These are phyloP conservation scores for Nemurella pictetii DNA, from an alignment of 2,888 invertebrate species.

Conservation along the genomic window DNA sequence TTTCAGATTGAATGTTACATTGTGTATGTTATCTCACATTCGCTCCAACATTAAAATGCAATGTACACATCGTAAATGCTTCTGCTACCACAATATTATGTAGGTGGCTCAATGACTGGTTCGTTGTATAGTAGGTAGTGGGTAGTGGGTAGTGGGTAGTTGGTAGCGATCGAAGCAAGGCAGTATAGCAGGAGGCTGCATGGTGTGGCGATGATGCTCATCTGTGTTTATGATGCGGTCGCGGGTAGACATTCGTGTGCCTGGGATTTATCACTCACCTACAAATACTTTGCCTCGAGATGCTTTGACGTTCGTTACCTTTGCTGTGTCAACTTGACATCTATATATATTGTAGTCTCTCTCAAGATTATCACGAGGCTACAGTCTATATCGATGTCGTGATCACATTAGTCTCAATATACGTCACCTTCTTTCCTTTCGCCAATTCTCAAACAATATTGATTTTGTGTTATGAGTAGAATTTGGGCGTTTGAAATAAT, in stretches of 20 bases:
- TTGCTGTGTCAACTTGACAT: background rate
- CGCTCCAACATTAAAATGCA: background rate
- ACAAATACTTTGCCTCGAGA: background rate
- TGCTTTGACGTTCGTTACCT: background rate
- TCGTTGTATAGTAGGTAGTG: too few species aligned
- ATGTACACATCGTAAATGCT: background rate
- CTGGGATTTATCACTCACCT: background rate
- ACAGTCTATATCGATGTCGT: background rate
- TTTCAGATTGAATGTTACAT: background rate
- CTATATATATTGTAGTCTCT: background rate
- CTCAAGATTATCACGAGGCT: background rate
- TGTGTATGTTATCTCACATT: background rate
- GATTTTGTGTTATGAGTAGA: background rate
- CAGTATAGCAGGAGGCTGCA: background rate
- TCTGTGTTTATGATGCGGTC: background rate
- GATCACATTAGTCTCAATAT: background rate
- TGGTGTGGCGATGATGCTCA: too few species aligned
- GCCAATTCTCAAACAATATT: background rate
- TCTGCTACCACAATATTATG: too few species aligned
- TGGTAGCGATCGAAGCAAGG: too few species aligned
- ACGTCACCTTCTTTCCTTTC: background rate
- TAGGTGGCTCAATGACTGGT: too few species aligned
- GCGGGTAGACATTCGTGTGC: background rate
- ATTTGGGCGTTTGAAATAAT: too few species aligned
- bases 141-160: too few species aligned